A percentile compares a stretch with the other conserved stretches of the same genome.
phyloP scores from a whole-genome alignment of 2,888 invertebrate genomes.

The Lithophane leautieri region DNA sequence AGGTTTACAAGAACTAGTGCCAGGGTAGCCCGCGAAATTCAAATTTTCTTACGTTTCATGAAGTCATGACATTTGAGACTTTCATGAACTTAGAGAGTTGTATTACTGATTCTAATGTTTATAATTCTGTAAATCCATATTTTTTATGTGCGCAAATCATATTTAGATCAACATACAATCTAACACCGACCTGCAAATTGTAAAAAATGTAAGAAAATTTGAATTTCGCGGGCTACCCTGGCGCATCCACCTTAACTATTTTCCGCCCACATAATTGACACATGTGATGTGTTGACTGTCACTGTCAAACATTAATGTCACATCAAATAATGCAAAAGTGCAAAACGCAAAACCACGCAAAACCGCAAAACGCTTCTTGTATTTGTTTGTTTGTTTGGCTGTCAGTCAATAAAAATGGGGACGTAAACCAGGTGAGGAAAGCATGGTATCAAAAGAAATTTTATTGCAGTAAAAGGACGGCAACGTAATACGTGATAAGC shows the following conservation, averaged over 20 bases:
- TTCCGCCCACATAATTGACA: background rate
- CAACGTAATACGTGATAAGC: background rate
- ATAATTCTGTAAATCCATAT: too few species aligned
- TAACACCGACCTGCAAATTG: too few species aligned
- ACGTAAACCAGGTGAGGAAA: background rate
- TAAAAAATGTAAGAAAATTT: too few species aligned
- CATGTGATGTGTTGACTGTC: background rate
- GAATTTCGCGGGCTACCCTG: too few species aligned
- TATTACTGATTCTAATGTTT: too few species aligned
- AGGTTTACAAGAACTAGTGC: too few species aligned
- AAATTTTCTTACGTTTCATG: too few species aligned
- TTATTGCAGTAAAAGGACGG: background rate
- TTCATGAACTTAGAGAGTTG: too few species aligned
- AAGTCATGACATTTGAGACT: too few species aligned
- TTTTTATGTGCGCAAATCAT: too few species aligned
- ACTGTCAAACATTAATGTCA: background rate
- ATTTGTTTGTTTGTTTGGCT: constrained; percentile 16
- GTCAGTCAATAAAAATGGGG: background rate
- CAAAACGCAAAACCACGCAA: background rate
- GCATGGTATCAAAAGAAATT: background rate
- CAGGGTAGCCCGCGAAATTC: too few species aligned
- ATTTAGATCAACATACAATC: too few species aligned
- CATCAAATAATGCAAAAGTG: background rate
- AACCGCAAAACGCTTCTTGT: background rate
- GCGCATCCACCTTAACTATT: background rate